phyloP scores from a whole-genome alignment of 2,113 vertebrate species.

The Ariopsis seemanni region DNA sequence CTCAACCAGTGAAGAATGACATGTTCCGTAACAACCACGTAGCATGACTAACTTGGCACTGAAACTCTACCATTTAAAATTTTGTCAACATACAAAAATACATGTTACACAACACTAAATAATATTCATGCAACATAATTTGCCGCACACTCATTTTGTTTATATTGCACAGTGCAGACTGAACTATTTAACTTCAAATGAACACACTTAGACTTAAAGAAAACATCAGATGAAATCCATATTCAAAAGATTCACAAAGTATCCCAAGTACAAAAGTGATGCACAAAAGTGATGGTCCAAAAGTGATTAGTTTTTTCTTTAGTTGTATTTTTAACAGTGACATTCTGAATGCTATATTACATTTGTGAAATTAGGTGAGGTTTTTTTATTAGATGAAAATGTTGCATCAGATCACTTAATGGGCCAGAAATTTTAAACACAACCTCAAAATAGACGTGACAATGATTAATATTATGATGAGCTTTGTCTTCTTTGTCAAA shows the following conservation, averaged over 20 bases:
- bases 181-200: constrained; percentile 4
- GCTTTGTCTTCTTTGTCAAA: neutral
- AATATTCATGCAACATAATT: constrained; percentile 19
- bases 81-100: neutral
- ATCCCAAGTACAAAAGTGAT: neutral
- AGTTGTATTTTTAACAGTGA: neutral
- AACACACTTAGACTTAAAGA: neutral
- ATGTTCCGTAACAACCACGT: neutral
- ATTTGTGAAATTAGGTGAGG: neutral
- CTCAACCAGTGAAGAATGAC: neutral
- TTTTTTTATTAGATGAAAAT: neutral
- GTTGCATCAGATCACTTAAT: neutral
- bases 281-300: neutral
- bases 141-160: neutral
- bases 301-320: neutral
- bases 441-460: neutral
- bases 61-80: neutral
- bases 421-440: neutral
- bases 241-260: neutral
- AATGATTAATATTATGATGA: neutral
- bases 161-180: neutral
- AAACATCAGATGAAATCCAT: neutral
- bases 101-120: neutral
- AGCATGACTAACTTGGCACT: no score
- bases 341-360: neutral